Base-by-base conservation (phyloP, 35 echinoderm and acorn worm species). In the Amphiura filiformis region DNA sequence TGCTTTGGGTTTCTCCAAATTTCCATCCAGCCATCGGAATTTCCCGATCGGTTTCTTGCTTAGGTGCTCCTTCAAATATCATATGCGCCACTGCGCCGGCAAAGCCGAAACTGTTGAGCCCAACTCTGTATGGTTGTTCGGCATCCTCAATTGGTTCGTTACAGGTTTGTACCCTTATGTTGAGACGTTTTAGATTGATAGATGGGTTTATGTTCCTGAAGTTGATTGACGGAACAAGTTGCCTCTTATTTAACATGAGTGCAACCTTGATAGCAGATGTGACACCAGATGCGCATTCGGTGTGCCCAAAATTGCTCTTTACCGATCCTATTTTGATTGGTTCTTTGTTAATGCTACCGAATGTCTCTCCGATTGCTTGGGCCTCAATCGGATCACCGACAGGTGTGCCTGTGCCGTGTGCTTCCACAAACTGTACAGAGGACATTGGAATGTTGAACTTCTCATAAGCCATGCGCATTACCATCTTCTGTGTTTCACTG, bases 311-410 rank as follows among this genome's bases (percentile, higher is more conserved):
- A 57, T 98, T 98, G 20, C 96, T 85, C 79, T 98, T 98, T 0
- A 94, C 88, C 1, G 96, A 98, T 23, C 96, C 96, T 76, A 98
- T 90, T 57, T 92, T 94, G 0, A 98, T 83, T 56, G 92, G 89
- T 36, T 70, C 44, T 17, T 86, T 37, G 11, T 87, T 39, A 17
- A 41, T 5, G 15, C 52, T 57, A 0, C 52, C 81, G 49, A 98
- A 98, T 64, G 92, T 79, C 36, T 76, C 81, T 2, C 92, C 91
- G 31, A 98, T 94, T 4, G 96, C 96, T 81, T 94, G 81, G 26
- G 96, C 96, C 75, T 98, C 96, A 3, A 98, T 81, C 2, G 96
- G 96, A 86, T 98, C 96, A 14, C 96, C 96, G 78, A 98, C 96
- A 82, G 89, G 93, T 39, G 96, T 98, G 2, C 96, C 96, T 9